These are phyloP conservation scores for Sciurus carolinensis DNA, from an alignment of 2,797 vertebrate species.

Conservation along the genomic window DNA sequence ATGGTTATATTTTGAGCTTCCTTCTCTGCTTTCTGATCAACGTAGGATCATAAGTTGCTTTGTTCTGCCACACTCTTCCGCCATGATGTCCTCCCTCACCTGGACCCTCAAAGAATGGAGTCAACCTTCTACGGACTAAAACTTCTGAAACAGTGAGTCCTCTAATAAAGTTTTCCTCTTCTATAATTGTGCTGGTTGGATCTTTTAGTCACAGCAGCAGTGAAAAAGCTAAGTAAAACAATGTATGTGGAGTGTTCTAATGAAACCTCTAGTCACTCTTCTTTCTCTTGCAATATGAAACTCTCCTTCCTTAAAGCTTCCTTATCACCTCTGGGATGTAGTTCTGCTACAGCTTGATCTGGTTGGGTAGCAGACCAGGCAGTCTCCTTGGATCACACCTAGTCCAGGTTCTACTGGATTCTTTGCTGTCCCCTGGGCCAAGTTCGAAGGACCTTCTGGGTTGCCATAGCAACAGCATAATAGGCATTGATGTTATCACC, in stretches of 20 bases:
- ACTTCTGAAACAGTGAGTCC: too few species aligned
- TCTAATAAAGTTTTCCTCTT: too few species aligned
- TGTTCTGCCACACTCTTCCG: too few species aligned
- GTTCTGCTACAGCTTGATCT: background rate
- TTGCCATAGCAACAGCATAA: background rate
- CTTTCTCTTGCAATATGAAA: background rate
- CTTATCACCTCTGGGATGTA: accelerated
- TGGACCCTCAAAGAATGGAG: too few species aligned
- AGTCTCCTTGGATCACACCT: background rate
- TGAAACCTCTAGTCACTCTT: background rate
- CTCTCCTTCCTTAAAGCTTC: background rate
- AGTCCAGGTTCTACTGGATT: background rate
- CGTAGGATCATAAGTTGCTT: too few species aligned
- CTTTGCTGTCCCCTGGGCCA: background rate
- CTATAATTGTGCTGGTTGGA: too few species aligned
- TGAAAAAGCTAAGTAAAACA: too few species aligned
- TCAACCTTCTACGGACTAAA: too few species aligned
- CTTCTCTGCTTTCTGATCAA: too few species aligned
- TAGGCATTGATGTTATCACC: background rate
- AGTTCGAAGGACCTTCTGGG: background rate
- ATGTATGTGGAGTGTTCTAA: background rate
- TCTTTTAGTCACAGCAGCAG: too few species aligned
- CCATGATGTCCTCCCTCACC: too few species aligned
- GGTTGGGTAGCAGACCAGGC: background rate
- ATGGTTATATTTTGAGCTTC: too few species aligned